Conservation (phyloP, 2,888 invertebrate species). For the Euplagia quadripunctaria region DNA sequence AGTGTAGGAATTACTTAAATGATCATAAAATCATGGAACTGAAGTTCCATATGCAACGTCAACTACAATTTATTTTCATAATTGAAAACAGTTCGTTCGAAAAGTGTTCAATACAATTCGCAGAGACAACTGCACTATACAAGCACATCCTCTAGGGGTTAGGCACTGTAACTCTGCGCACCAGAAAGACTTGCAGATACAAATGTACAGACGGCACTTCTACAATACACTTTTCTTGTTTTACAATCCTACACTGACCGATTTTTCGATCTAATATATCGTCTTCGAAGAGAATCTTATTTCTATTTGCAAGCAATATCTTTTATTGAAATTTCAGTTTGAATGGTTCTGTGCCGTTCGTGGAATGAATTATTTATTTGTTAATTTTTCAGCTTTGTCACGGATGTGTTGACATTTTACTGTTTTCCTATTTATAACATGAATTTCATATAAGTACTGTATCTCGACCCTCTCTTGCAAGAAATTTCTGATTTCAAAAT, state of each 20-base stretch:
- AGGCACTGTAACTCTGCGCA: conserved; percentile 48
- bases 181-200: conserved; percentile 47
- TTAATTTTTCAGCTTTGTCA: conserved; percentile 26
- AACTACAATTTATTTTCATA: conserved; percentile 30
- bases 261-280: conserved; percentile 41
- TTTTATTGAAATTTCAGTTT: conserved; percentile 47
- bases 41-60: neutral
- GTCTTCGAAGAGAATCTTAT: conserved; percentile 42
- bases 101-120: conserved; percentile 45
- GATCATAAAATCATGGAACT: neutral
- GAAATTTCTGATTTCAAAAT: neutral
- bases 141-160: conserved; percentile 48
- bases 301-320: conserved; percentile 51
- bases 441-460: neutral
- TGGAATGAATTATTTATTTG: conserved; percentile 27
- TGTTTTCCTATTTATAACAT: conserved; percentile 3
- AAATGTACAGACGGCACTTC: conserved; percentile 45
- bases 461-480: neutral
- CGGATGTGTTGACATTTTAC: conserved; percentile 9
- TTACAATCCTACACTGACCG: conserved; percentile 49
- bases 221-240: conserved; percentile 56
- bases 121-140: conserved; percentile 33
- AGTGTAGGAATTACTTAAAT: neutral
- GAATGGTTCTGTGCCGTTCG: conserved; percentile 20
- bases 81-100: conserved; percentile 43